Evolutionary conservation across 2,113 vertebrate genomes (phyloP).

Genomic region (Nothoprocta perdicaria): DNA sequence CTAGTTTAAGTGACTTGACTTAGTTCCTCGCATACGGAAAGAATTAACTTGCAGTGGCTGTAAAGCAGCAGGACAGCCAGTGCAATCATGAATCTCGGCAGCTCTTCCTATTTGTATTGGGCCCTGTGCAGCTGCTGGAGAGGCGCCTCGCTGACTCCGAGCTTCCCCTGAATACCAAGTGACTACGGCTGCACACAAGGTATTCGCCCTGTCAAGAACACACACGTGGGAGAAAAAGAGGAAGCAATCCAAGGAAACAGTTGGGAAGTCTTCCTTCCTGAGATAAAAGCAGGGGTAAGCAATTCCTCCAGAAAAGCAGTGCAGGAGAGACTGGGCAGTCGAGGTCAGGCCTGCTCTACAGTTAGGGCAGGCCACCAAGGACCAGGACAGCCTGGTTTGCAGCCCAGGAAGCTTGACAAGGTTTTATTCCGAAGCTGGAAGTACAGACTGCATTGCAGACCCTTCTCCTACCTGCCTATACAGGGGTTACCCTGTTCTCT

Average conservation of each 20-base stretch:
- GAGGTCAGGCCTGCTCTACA: neutral
- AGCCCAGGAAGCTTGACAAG: neutral
- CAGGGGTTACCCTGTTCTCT: neutral
- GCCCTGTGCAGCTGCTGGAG: slow-evolving; percentile 67
- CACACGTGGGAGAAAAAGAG: neutral
- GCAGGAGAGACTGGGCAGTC: neutral
- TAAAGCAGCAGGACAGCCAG: slow-evolving; percentile 69
- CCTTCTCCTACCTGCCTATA: neutral
- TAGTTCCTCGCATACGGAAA: slow-evolving; percentile 51
- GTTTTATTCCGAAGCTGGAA: neutral
- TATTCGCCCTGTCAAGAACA: slow-evolving; percentile 16
- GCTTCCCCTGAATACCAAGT: slow-evolving; percentile 63
- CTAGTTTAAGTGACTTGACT: slow-evolving; percentile 59
- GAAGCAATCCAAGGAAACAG: neutral
- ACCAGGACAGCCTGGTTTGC: neutral
- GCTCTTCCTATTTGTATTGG: slow-evolving; percentile 62
- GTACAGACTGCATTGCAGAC: neutral
- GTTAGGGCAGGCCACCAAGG: neutral
- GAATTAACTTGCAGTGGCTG: slow-evolving; percentile 69
- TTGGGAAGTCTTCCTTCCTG: neutral
- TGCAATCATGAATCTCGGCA: slow-evolving; percentile 66
- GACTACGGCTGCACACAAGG: neutral
- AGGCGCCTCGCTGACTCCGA: slow-evolving; percentile 66
- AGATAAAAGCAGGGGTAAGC: neutral
- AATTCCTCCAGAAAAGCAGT: neutral